Percentiles rank a stretch among this genome's conserved stretches.
Conservation (phyloP, 2,113 vertebrate species). For the Sinocyclocheilus rhinocerous region DNA sequence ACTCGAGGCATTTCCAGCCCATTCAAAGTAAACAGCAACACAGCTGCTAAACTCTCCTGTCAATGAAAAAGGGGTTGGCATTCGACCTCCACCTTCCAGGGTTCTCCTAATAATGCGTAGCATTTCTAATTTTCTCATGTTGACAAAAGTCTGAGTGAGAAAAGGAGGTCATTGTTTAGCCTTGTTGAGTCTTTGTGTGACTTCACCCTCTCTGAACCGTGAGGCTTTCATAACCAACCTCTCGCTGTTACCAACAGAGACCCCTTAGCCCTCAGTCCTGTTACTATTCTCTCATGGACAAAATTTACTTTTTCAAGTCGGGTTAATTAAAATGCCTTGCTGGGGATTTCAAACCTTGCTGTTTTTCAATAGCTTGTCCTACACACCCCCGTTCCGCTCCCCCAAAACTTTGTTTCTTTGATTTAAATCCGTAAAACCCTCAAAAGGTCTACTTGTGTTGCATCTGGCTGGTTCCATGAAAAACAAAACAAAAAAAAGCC, state of each 20-base stretch:
- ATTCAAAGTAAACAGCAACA: constrained; percentile 63
- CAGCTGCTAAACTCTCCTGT: constrained; percentile 64
- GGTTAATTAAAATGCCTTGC: constrained; percentile 68
- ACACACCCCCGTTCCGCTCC: constrained; percentile 20
- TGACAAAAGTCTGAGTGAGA: constrained; percentile 61
- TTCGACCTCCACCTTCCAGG: constrained; percentile 60
- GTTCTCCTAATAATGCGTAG: constrained; percentile 57
- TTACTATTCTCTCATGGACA: constrained; percentile 60
- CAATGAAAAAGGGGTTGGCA: constrained; percentile 57
- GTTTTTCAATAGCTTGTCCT: constrained; percentile 46
- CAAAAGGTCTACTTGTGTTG: constrained; percentile 54
- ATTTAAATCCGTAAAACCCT: constrained; percentile 60
- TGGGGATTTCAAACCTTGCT: constrained; percentile 57
- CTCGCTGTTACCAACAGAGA: constrained; percentile 50
- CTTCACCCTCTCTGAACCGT: constrained; percentile 56
- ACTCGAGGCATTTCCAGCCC: constrained; percentile 59
- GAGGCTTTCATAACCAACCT: constrained; percentile 45
- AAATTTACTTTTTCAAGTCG: constrained; percentile 62
- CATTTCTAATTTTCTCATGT: constrained; percentile 64
- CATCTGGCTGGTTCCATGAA: constrained; percentile 46
- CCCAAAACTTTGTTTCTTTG: constrained; percentile 56
- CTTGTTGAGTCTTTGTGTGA: constrained; percentile 61
- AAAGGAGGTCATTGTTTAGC: constrained; percentile 59
- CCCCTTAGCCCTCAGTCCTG: constrained; percentile 46
- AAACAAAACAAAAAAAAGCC: constrained; percentile 8